Evolutionary conservation across 2,113 vertebrate species (phyloP).

Genomic region (Elephas maximus): DNA sequence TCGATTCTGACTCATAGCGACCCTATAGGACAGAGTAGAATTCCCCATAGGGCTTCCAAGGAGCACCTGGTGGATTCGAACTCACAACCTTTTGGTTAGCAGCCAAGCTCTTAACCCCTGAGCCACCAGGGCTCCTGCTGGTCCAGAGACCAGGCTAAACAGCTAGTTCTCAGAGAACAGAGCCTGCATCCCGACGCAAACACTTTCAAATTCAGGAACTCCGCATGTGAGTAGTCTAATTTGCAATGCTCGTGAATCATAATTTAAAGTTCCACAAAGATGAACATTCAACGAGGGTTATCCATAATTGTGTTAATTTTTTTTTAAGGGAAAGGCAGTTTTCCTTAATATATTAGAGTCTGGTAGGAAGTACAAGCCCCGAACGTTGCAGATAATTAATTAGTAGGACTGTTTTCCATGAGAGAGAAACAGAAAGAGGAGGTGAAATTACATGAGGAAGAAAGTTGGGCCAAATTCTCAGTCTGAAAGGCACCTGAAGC

Average conservation of each 20-base stretch:
- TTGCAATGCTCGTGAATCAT: background rate
- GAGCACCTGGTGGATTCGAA: too few relatives aligned
- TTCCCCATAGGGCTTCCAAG: too few relatives aligned
- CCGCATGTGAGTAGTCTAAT: background rate
- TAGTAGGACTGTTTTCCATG: background rate
- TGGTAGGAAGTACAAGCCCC: background rate
- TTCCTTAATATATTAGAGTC: background rate
- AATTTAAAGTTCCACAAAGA: background rate
- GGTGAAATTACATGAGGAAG: background rate
- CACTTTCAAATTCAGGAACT: background rate
- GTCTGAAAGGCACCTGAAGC: background rate
- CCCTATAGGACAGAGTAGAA: too few relatives aligned
- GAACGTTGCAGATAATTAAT: background rate
- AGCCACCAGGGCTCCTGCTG: background rate
- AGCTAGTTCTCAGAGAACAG: background rate
- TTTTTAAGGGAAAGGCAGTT: background rate
- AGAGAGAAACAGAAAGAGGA: background rate
- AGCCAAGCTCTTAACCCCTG: too few relatives aligned
- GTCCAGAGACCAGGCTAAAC: too few relatives aligned
- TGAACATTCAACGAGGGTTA: background rate
- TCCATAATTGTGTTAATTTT: background rate
- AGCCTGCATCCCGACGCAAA: background rate
- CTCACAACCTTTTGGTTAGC: too few relatives aligned
- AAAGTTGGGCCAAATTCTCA: background rate
- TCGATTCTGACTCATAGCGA: too few relatives aligned